Evolutionary conservation across 2,888 invertebrate species (phyloP), one percentile per base, ranked within the genome.

Genomic region (Gibbula magus): DNA sequence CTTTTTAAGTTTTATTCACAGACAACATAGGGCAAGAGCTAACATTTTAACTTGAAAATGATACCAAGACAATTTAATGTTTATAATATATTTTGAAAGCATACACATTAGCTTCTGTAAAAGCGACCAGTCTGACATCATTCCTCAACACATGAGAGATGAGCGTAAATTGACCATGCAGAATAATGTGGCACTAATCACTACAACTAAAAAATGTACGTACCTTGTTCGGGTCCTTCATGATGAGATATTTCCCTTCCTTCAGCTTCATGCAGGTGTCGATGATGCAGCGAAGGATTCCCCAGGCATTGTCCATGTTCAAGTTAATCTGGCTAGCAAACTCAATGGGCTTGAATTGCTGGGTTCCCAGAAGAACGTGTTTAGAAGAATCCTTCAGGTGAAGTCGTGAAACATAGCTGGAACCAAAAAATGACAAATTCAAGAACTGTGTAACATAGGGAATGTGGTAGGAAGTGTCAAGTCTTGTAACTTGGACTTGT

Each of bases 271-370:
- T 97, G 90, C 98, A 97, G 84, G 98, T 96, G 90, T 99, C 99
- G 88, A 99, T 96, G 90, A 99, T 97, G 93, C 98, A 99, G 20
- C 99, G 95, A 82, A 99, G 94, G 81, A 99, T 97, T 85, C 98
- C 99, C 99, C 99, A 99, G 2, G 98, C 98, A 93, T 99, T 99
- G 93, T 99, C 99, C 98, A 99, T 98, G 92, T 98, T 99, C 90
- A 99, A 94, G 94, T 98, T 99, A 92, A 99, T 99, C 93, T 99
- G 99, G 10, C 97, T 97, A 16, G 99, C 99, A 93, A 99, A 99
- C 94, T 99, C 99, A 91, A 96, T 96, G 16, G 99, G 99, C 93
- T 98, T 98, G 94, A 98, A 99, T 94, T 99, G 99, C 93, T 99
- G 99, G n/a, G 93, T 92, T 84, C 98, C 99, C 85, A 99, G 94